Base-by-base conservation (phyloP, 2,888 invertebrate species). In the Diploptera punctata region DNA sequence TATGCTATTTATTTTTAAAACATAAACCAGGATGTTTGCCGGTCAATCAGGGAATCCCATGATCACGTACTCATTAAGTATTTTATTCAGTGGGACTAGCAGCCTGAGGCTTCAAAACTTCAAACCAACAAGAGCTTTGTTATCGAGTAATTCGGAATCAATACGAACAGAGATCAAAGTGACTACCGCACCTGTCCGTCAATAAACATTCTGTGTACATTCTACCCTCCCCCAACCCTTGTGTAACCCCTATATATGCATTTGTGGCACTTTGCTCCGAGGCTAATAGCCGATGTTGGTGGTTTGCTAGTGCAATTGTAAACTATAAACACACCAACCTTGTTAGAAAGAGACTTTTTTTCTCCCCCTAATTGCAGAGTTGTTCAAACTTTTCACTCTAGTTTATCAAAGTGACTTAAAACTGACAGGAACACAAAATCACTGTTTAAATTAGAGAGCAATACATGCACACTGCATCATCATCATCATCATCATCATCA, bases 121-220 rank as follows among this genome's bases (percentile, higher is more conserved):
- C 47, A 47, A 47, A 47, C 47, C 54, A 54, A 21, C 24, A 54
- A 2, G 21, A 19, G 38, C 65, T 65, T 65, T 65, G 65, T 65
- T 65, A 33, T 24, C 26, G 44, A 5, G 21, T 44, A 65, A 65
- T 65, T 18, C 44, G 43, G 44, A 44, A 44, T 65, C 65, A 65
- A 44, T 65, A 65, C 3, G 13, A 18, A 13, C 54, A 5, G 29
- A 54, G 54, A 54, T 54, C 54, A 26, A 54, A 54, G 54, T 54
- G 29, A 21, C 26, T 3, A n/a, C 57, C 3, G 57, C 29, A 57
- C 57, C 57, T 57, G 57, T 10, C 19, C 57, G 29, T 5, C 57
- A 57, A 29, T 29, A 29, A 57, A 57, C 26, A 54, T 54, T 54
- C 26, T 24, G 21, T 21, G 54, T 54, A 24, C 47, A 47, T 54